phyloP scores from a whole-genome alignment of 2,888 invertebrate species.

The Frankliniella intonsa region DNA sequence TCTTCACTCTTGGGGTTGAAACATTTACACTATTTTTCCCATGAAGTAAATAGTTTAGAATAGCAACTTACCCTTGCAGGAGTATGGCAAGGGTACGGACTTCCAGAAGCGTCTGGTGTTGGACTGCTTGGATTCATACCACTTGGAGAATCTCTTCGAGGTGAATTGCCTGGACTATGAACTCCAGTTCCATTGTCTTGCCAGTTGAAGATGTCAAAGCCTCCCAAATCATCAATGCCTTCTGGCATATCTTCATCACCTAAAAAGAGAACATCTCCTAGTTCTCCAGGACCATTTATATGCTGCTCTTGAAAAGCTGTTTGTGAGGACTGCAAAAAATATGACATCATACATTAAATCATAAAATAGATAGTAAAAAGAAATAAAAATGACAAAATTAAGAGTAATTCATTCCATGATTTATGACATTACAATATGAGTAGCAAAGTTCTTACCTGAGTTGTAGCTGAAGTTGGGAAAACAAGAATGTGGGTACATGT shows the following conservation, averaged over 20 bases:
- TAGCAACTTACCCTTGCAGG: constrained; percentile 49
- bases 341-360: constrained; percentile 27
- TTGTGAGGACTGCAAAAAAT: constrained; percentile 56
- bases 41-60: no score
- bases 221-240: constrained; percentile 66
- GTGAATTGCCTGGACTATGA: constrained; percentile 58
- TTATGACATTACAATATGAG: not conserved
- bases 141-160: constrained; percentile 47
- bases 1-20: no score
- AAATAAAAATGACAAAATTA: constrained; percentile 31
- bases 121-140: constrained; percentile 53
- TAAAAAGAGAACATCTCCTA: constrained; percentile 62
- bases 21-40: not conserved
- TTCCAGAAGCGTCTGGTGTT: constrained; percentile 47
- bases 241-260: constrained; percentile 60
- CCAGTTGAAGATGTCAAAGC: constrained; percentile 76
- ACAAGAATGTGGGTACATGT: constrained; percentile 97
- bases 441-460: constrained; percentile 61
- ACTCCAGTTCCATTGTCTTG: constrained; percentile 52
- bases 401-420: not conserved
- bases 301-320: constrained; percentile 66
- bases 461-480: constrained; percentile 94
- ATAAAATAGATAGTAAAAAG: constrained; percentile 32
- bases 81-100: constrained; percentile 52
- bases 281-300: constrained; percentile 60